phyloP scores from a whole-genome alignment of 2,888 invertebrate species.

The Pristionchus japonicus region DNA sequence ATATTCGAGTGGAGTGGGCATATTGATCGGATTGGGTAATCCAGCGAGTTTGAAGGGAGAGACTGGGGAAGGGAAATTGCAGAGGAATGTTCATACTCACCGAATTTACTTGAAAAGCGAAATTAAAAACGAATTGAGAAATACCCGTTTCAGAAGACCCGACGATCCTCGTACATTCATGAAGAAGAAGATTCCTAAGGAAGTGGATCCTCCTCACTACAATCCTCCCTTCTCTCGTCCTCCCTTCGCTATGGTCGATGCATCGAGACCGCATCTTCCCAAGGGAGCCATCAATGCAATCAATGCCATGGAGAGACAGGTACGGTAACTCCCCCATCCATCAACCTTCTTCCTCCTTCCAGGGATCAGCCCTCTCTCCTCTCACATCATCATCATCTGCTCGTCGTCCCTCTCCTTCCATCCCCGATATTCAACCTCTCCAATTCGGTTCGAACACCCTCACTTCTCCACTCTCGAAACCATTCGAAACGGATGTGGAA shows the following conservation, averaged over 20 bases:
- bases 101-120: too few relatives aligned
- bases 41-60: background rate
- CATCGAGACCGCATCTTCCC: slow-evolving; percentile 20
- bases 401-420: background rate
- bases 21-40: slow-evolving; percentile 29
- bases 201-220: slow-evolving; percentile 47
- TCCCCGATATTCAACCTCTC: background rate
- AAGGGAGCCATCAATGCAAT: slow-evolving; percentile 34
- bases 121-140: too few relatives aligned
- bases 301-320: slow-evolving; percentile 22
- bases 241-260: slow-evolving; percentile 46
- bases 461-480: background rate
- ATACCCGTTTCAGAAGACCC: background rate
- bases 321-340: background rate
- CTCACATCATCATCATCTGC: background rate
- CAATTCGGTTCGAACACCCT: slow-evolving; percentile 23
- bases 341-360: background rate
- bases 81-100: too few relatives aligned
- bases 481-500: background rate
- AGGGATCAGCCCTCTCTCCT: background rate
- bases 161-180: slow-evolving; percentile 25
- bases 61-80: background rate
- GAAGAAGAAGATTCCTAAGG: slow-evolving; percentile 29
- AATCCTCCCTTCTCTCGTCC: slow-evolving; percentile 39
- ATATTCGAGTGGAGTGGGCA: slow-evolving; percentile 14